Evolutionary conservation across 2,113 vertebrate species (phyloP).

Genomic region (Microcebus murinus): DNA sequence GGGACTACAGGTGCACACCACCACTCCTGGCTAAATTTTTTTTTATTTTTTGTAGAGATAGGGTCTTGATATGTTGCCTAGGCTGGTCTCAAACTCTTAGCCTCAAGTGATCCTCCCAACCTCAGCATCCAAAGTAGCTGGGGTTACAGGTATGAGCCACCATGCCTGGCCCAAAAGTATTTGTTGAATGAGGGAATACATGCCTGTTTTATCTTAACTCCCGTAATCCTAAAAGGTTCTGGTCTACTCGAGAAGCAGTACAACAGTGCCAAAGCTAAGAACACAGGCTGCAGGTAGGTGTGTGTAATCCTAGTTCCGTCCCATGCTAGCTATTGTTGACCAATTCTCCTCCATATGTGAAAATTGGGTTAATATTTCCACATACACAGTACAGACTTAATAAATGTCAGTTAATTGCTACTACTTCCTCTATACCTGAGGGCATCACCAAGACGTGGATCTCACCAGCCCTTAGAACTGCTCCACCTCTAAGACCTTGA

Average conservation of each 20-base stretch:
- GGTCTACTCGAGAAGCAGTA: not conserved
- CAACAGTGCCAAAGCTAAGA: accelerated
- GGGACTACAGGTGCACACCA: too few species aligned
- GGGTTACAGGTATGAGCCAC: too few species aligned
- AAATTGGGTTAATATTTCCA: not conserved
- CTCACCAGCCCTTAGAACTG: not conserved
- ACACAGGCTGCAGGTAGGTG: not conserved
- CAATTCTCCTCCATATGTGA: not conserved
- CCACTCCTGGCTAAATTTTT: too few species aligned
- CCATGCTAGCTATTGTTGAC: too few species aligned
- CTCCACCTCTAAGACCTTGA: not conserved
- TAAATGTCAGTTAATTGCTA: not conserved
- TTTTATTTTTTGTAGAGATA: too few species aligned
- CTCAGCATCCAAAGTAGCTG: too few species aligned
- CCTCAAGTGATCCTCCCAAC: too few species aligned
- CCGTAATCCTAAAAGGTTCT: not conserved
- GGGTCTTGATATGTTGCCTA: too few species aligned
- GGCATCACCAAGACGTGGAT: not conserved
- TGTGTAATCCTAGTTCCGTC: too few species aligned
- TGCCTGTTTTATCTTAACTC: not conserved
- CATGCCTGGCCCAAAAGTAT: not conserved
- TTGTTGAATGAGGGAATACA: not conserved
- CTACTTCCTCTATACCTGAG: not conserved
- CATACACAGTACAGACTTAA: not conserved
- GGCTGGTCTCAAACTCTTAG: too few species aligned